phyloP scores from a whole-genome alignment of 2,113 vertebrate genomes.

The Hemiprocne comata region DNA sequence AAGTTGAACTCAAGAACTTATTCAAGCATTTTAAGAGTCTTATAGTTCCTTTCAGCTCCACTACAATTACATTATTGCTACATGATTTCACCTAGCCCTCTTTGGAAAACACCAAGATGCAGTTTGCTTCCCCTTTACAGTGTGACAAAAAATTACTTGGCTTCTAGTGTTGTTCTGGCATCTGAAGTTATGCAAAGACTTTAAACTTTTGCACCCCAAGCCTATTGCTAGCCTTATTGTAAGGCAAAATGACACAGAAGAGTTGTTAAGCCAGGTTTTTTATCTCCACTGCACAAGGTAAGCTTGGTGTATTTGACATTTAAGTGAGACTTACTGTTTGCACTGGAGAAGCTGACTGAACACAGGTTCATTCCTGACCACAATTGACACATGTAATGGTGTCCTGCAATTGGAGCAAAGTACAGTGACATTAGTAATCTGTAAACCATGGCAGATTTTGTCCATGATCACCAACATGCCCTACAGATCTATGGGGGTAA shows the following conservation, averaged over 20 bases:
- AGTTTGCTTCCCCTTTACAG: not conserved
- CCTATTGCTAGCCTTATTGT: not conserved
- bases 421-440: not conserved
- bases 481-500: not conserved
- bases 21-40: not conserved
- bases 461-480: not conserved
- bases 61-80: not conserved
- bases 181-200: not conserved
- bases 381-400: slow-evolving; percentile 90
- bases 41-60: not conserved
- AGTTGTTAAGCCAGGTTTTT: not conserved
- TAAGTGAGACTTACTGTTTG: slow-evolving; percentile 88
- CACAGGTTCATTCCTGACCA: slow-evolving; percentile 91
- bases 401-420: slow-evolving; percentile 76
- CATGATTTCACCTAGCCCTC: not conserved
- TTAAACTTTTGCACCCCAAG: not conserved
- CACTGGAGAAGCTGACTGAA: slow-evolving; percentile 95
- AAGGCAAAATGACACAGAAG: not conserved
- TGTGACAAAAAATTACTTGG: not conserved
- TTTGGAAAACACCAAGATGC: not conserved
- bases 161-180: not conserved
- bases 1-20: not conserved
- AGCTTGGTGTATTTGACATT: not conserved
- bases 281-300: not conserved
- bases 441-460: not conserved